Base-by-base conservation (phyloP, 1,140 invertebrate species). In the Planococcus citri region DNA sequence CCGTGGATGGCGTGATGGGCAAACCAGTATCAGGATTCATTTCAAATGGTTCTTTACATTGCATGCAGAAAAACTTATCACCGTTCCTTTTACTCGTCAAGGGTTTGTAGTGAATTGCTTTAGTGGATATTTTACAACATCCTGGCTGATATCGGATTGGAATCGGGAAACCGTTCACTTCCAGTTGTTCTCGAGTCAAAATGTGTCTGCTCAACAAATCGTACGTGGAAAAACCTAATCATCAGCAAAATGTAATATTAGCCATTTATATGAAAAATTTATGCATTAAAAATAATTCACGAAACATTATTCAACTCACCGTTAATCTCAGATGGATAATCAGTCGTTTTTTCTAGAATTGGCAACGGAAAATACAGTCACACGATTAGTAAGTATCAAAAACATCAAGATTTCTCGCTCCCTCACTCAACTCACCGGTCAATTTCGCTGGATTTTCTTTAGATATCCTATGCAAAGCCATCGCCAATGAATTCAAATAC, bases 131-230 rank as follows among this genome's bases (percentile, higher is more conserved):
- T 83, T 83, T 73, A 82, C 84, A 58, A 82, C 81, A 51, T 82
- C 78, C 0, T 86, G 87, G 73, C 81, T 83, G 38, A 87, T 86
- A 69, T 83, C 79, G 58, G 77, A 70, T 69, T 8, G 85, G 80
- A 57, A 85, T 79, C 1, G 94, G 94, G 82, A 86, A 97, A 24
- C 92, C 91, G 80, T 96, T 94, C 69, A 87, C 83, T 73, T 83
- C 82, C 29, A 97, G 80, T 75, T 95, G 87, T 70, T 91, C 84
- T 69, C 89, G 86, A 1, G 84, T 86, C 73, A 96, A 74, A 17
- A 87, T 27, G 51, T 71, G 69, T 51, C 64, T 71, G n/a, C 37
- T 69, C 21, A 71, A 33, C n/a, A 71, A 27, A 24, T 67, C 68
- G 51, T 71, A 71, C 12, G 14, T 41, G 67, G 68, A 68, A 68